Evolutionary conservation across 2,888 invertebrate genomes (phyloP).

Genomic region (Tryphoninae sp.): DNA sequence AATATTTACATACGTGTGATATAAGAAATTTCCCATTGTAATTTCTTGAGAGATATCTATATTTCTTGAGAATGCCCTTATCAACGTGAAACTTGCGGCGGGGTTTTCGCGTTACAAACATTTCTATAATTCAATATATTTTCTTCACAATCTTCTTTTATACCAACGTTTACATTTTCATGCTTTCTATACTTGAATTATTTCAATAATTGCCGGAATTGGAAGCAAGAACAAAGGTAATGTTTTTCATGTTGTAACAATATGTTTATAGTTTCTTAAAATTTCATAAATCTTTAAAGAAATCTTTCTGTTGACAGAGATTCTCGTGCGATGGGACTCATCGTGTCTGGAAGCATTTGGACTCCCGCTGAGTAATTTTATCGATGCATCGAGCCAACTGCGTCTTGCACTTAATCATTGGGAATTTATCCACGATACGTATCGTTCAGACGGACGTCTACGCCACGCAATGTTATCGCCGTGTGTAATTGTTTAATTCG

Average conservation of each 20-base stretch:
- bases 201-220: too few species aligned
- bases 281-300: too few species aligned
- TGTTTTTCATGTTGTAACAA: too few species aligned
- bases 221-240: too few species aligned
- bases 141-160: neutral
- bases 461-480: neutral
- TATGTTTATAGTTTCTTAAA: too few species aligned
- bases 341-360: neutral
- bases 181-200: too few species aligned
- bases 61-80: neutral
- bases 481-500: neutral
- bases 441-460: neutral
- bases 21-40: neutral
- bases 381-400: constrained; percentile 9
- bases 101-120: neutral
- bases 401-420: neutral
- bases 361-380: neutral
- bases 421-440: constrained; percentile 8
- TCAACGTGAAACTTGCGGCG: neutral
- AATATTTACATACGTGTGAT: neutral
- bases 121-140: neutral
- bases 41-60: neutral
- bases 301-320: too few species aligned
- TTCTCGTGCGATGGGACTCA: neutral
- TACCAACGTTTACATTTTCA: neutral